Evolutionary conservation across 1,140 invertebrate species (phyloP), one percentile per base, ranked within the genome.

Genomic region (Sycophaga agraensis): DNA sequence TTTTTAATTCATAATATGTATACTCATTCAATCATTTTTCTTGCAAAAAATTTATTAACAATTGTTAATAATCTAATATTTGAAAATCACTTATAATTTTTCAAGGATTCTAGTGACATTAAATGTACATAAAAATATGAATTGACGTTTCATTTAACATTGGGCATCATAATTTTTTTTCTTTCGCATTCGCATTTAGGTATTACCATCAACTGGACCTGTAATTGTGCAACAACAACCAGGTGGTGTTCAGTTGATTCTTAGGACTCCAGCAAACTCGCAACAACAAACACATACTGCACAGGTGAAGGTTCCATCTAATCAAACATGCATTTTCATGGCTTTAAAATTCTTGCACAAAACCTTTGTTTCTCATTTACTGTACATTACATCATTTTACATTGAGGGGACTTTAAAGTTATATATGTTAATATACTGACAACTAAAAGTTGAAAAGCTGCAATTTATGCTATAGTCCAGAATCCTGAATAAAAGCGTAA

Each of bases 261-360:
- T 81, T 63, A 75, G 79, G 71, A 73, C 79, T 51, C 78, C 77
- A 63, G 60, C 78, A 55, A 77, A 75, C 67, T 68, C 79, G 58
- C 79, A 80, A 66, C 79, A 81, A 72, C 79, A 81, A 80, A 79
- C 78, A 43, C 79, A 81, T 72, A 78, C 79, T 63, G 74, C 79
- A 77, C 79, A 81, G 79, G 79, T 81, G 75, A 80, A 70, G 76
- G 76, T 80, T 72, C 75, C 74, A 77, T 73, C 63, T 70, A 74
- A 72, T 69, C 66, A 58, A 57, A 50, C 68, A 68, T 65, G 56
- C 70, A 71, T 70, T 34, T 58, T 66, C 54, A 63, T 66, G 42
- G 53, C 28, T 51, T 61, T 46, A 61, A 49, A 60, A 45, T 53
- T 53, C 39, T 53, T 43, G 9, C 17, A 39, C 48, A 59, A 34